A percentile compares a stretch with the other conserved stretches of the same genome.
phyloP scores from a whole-genome alignment of 1,140 invertebrate species.

The Danaus melanippus region DNA sequence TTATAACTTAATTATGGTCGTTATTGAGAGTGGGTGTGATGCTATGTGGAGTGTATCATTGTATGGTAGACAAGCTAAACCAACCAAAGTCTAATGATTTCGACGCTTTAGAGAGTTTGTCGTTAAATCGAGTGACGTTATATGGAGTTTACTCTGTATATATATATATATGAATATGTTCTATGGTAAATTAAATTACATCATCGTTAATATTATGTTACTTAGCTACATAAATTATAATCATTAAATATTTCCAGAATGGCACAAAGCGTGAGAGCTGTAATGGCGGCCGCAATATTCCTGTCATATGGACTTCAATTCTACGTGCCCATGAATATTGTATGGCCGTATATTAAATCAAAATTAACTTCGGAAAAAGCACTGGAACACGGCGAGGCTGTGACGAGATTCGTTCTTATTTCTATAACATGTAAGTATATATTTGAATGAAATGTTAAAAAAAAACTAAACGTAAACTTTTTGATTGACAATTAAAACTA shows the following conservation, averaged over 20 bases:
- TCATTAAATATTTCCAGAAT: slow-evolving; percentile 73
- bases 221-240: slow-evolving; percentile 3
- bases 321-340: slow-evolving; percentile 92
- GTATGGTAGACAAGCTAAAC: no score
- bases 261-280: slow-evolving; percentile 84
- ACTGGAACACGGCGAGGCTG: slow-evolving; percentile 77
- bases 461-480: no score
- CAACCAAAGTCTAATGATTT: no score
- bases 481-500: no score
- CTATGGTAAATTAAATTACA: no score
- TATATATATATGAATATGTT: no score
- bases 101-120: no score
- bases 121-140: no score
- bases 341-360: slow-evolving; percentile 82
- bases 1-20: no score
- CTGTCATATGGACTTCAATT: slow-evolving; percentile 92
- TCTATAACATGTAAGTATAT: slow-evolving; percentile 85
- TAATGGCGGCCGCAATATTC: slow-evolving; percentile 90
- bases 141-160: no score
- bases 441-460: not conserved
- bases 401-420: slow-evolving; percentile 80
- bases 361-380: slow-evolving; percentile 74
- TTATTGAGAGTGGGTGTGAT: no score
- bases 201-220: not conserved
- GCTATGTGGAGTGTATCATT: no score